Percentiles rank a stretch among this genome's conserved stretches.
Evolutionary conservation across 2,888 invertebrate species (phyloP).

Genomic region (Salpingus planirostris): DNA sequence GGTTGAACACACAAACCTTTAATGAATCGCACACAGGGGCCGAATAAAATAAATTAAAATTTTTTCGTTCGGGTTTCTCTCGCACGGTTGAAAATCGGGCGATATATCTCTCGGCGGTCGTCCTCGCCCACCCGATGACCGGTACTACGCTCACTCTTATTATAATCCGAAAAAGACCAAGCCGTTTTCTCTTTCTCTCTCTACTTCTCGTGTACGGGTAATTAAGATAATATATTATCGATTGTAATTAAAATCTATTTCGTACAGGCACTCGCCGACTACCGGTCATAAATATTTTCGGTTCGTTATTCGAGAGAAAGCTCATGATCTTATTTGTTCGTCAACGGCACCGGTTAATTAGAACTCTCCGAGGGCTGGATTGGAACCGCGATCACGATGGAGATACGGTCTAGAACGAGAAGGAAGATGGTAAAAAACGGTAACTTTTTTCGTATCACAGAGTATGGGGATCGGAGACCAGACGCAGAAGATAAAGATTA

Average conservation of each 20-base stretch:
- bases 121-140: conserved; percentile 29
- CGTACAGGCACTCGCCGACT: conserved; percentile 25
- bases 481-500: too few relatives aligned
- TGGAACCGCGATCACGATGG: too few relatives aligned
- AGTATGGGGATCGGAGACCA: too few relatives aligned
- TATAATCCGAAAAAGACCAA: not conserved
- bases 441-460: too few relatives aligned
- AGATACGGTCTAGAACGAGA: too few relatives aligned
- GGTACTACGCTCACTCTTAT: not conserved
- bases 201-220: conserved; percentile 19
- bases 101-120: conserved; percentile 29
- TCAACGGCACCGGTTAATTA: too few relatives aligned
- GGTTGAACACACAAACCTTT: conserved; percentile 22
- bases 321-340: too few relatives aligned
- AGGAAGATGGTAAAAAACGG: too few relatives aligned
- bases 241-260: conserved; percentile 39
- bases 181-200: not conserved
- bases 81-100: conserved; percentile 19
- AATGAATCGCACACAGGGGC: conserved; percentile 25
- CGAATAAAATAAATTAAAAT: conserved; percentile 26
- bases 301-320: too few relatives aligned
- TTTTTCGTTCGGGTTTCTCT: conserved; percentile 15
- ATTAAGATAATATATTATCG: conserved; percentile 38
- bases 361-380: too few relatives aligned
- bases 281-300: conserved; percentile 27